phyloP scores from a whole-genome alignment of 2,797 vertebrate genomes.

The Antrozous pallidus region DNA sequence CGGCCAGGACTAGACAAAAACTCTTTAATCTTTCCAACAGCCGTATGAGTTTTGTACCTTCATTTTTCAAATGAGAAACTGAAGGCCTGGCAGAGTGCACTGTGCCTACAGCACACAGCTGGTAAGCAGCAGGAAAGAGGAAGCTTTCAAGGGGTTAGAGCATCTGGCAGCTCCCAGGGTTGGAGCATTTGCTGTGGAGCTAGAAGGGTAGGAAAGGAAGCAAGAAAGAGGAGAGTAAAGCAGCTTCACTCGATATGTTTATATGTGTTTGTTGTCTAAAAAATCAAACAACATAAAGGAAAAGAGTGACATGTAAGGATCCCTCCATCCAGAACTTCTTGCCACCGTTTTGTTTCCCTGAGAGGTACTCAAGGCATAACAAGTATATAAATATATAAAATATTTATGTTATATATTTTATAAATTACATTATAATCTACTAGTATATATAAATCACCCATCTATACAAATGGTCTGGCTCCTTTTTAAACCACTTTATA shows the following conservation, averaged over 20 bases:
- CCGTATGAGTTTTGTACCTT: background rate
- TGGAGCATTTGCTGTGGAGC: rapidly evolving
- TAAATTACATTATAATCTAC: background rate
- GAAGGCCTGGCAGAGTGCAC: background rate
- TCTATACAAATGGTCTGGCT: background rate
- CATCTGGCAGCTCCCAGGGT: too few relatives aligned
- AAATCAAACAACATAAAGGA: background rate
- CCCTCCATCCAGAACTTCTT: background rate
- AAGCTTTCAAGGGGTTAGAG: too few relatives aligned
- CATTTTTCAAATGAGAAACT: background rate
- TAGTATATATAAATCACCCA: background rate
- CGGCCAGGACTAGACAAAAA: background rate
- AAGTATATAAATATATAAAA: too few relatives aligned
- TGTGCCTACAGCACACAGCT: too few relatives aligned
- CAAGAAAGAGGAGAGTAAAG: background rate
- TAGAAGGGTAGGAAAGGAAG: background rate
- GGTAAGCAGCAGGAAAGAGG: background rate
- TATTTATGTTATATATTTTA: background rate
- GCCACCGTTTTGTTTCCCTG: background rate
- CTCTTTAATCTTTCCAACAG: background rate
- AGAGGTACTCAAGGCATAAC: background rate
- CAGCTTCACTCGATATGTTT: background rate
- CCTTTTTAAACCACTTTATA: background rate
- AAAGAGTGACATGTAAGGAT: background rate
- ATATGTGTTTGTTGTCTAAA: background rate